phyloP scores from a whole-genome alignment of 2,888 invertebrate species.

The Geophilus truncorum region DNA sequence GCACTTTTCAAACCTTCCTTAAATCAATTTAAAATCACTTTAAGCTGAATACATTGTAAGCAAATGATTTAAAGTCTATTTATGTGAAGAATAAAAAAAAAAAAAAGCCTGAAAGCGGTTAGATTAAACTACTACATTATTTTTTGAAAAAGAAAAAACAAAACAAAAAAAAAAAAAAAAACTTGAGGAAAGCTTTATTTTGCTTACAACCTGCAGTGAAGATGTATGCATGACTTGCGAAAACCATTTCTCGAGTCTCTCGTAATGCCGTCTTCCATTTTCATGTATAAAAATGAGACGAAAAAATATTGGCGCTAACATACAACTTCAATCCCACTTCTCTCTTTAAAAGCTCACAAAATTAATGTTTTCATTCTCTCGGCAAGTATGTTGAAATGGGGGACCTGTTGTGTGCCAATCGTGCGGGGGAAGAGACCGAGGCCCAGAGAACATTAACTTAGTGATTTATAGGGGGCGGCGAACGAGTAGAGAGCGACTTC shows the following conservation, averaged over 20 bases:
- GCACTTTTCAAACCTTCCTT: background rate
- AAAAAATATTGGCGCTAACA: conserved; percentile 12
- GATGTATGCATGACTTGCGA: background rate
- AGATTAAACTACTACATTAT: background rate
- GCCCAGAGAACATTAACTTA: conserved; percentile 1
- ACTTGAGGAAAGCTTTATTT: background rate
- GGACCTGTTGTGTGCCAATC: conserved; percentile 27
- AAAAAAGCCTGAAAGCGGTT: background rate
- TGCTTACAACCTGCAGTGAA: background rate
- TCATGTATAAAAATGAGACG: background rate
- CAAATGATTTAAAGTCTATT: background rate
- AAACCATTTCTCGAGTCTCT: background rate
- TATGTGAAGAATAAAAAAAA: background rate
- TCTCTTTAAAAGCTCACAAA: conserved; percentile 25
- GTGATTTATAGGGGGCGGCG: conserved; percentile 25
- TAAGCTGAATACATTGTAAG: background rate
- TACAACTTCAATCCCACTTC: conserved; percentile 24
- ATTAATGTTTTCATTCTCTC: conserved; percentile 27
- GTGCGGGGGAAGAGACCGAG: background rate
- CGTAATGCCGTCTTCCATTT: background rate
- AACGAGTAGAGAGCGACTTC: conserved; percentile 18
- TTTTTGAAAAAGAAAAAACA: background rate
- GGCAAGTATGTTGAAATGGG: conserved; percentile 20
- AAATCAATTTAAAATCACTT: background rate
- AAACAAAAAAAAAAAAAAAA: background rate